Base-by-base conservation (phyloP, 2,888 invertebrate species). In the Periphyllus acericola region DNA sequence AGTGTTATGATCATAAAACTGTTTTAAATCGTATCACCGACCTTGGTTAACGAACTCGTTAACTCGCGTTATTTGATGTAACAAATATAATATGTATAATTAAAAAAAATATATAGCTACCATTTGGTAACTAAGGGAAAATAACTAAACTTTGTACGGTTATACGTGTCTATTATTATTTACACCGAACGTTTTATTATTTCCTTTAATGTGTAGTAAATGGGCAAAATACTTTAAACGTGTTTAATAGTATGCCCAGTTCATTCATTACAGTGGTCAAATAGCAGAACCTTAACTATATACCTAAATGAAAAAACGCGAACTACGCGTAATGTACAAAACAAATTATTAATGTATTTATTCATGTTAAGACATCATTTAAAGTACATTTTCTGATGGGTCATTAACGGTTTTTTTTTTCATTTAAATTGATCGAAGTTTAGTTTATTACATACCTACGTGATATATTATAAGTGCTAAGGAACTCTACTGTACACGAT, bases 21-120 rank as follows among this genome's bases (percentile, higher is more conserved):
- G 34, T 72, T 82, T 34, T 32, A 34, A 55, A 72, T 34, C 25
- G 34, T 52, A 71, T 19, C 0, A 17, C n/a, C 8, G 71, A 82
- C 82, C 82, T 82, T 82, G 82, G 52, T 82, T 72, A 72, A 82
- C 71, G 34, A 82, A 82, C 72, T 82, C 52, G 52, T 72, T 82
- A 82, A 82, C 52, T 82, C 46, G 17, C 52, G 34, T 52, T 82
- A 52, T 72, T 82, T 72, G 52, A 72, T 72, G 25, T 72, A 46
- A 82, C 71, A 52, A 72, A 82, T 34, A 82, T 25, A 82, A 82
- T 25, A 82, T 34, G 32, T 40, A 17, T 82, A 82, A 82, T 82
- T 72, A 82, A 72, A 71, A 52, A 46, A 14, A 25, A 79, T 29
- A 29, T n/a, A 52, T 52, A 32, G 5, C n/a, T n/a, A n/a, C n/a